Base-by-base conservation (phyloP, 2,888 invertebrate species). In the Atrina japonica region DNA sequence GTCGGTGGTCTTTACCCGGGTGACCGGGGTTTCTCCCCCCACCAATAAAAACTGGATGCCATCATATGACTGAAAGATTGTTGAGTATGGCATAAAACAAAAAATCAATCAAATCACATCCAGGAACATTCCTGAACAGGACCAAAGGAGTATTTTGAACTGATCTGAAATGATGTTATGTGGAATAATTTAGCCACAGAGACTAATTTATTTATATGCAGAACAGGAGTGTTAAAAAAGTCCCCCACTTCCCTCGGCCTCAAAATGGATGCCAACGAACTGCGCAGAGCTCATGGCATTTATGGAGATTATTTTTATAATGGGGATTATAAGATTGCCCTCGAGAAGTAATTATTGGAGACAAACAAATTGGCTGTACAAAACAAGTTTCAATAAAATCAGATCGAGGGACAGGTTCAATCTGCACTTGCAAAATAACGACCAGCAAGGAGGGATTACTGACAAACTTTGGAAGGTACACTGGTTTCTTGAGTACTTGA, bases 341-440 rank as follows among this genome's bases (percentile, higher is more conserved):
- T 47, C 58, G 16, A 52, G 50, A n/a, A 60, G 56, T 64, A 70
- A 67, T 35, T 71, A 76, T 45, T 76, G 76, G 70, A n/a, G 65
- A 35, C 16, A 25, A 29, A 52, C n/a, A n/a, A n/a, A n/a, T n/a
- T n/a, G n/a, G 23, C 59, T 76, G 61, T 73, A 70, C 21, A 18
- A 21, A 11, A 73, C 73, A 16, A 18, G 23, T 9, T 76, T 76
- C 56, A 53, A 53, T n/a, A 56, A 6, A n/a, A 43, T 72, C 14
- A 76, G 70, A 64, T 27, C 52, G 9, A 30, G 74, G 23, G 67
- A 64, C 41, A 27, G 61, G 0, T 71, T 70, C 0, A 72, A 72
- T 43, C 50, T 72, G 0, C 71, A 69, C 41, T 63, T 71, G 3
- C 25, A 50, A 3, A 49, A 75, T 41, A 60, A 68, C 23, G 35